These are phyloP conservation scores for Oreochromis aureus DNA, from an alignment of 2,113 vertebrate genomes.

Conservation along the genomic window DNA sequence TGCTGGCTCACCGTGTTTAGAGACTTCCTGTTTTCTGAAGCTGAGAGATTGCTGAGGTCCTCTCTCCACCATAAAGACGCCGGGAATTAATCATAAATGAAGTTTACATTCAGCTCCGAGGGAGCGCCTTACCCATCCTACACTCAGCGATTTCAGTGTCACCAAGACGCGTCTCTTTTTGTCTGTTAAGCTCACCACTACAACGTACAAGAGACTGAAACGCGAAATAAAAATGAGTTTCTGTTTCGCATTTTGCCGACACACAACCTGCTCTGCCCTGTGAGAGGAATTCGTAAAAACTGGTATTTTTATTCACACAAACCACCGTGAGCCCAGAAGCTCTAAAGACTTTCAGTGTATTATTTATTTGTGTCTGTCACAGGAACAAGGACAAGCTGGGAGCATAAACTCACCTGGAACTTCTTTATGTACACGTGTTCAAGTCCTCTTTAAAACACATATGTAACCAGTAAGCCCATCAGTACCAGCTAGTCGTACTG, in stretches of 20 bases:
- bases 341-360: neutral
- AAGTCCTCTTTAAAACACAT: neutral
- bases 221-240: fast-evolving
- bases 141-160: neutral
- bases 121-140: neutral
- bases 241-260: neutral
- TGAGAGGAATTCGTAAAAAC: neutral
- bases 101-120: neutral
- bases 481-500: neutral
- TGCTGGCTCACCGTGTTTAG: neutral
- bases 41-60: neutral
- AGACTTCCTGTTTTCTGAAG: neutral
- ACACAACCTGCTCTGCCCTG: fast-evolving
- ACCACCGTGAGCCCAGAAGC: neutral
- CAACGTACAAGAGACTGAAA: neutral
- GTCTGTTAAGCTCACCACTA: neutral
- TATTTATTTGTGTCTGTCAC: neutral
- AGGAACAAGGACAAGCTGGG: neutral
- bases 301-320: neutral
- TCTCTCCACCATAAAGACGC: neutral
- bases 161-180: neutral
- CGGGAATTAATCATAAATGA: neutral
- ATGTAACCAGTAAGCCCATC: neutral
- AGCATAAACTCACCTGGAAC: neutral
- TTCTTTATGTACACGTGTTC: neutral